Conservation (phyloP, 2,113 vertebrate species). For the Phalacrocorax aristotelis region DNA sequence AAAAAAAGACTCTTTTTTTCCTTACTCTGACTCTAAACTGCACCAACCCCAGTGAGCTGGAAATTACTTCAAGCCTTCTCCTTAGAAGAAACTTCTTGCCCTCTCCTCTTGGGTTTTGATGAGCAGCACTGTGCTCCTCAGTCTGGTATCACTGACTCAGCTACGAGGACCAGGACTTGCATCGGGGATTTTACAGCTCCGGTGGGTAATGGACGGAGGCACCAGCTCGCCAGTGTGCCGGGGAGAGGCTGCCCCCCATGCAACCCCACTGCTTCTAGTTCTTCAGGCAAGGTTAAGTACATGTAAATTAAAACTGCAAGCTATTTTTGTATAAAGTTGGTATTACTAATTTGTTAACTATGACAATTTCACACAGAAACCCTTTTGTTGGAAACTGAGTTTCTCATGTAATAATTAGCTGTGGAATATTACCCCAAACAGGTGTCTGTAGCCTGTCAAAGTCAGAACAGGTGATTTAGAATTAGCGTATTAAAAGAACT, state of each 20-base stretch:
- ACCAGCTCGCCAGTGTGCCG: background rate
- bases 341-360: slow-evolving; percentile 89
- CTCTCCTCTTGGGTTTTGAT: background rate
- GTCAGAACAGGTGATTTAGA: slow-evolving; percentile 91
- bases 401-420: slow-evolving; percentile 98
- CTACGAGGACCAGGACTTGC: background rate
- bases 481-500: slow-evolving; percentile 95
- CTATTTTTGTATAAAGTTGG: slow-evolving; percentile 74
- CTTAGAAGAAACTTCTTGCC: background rate
- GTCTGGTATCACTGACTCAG: background rate
- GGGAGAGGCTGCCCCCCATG: background rate
- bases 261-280: slow-evolving; percentile 10
- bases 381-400: slow-evolving; percentile 87
- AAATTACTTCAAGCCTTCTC: background rate
- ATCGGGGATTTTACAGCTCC: background rate
- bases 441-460: slow-evolving; percentile 98
- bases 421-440: slow-evolving; percentile 96
- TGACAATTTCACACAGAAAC: slow-evolving; percentile 88
- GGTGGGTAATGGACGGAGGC: background rate
- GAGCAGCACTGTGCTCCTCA: background rate
- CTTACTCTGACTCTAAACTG: background rate
- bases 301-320: slow-evolving; percentile 71
- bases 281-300: slow-evolving; percentile 65
- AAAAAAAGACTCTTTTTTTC: background rate
- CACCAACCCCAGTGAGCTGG: background rate